Percentiles rank a stretch among this genome's conserved stretches.
phyloP scores from a whole-genome alignment of 2,888 invertebrate genomes.

The Drosophila koepferae region DNA sequence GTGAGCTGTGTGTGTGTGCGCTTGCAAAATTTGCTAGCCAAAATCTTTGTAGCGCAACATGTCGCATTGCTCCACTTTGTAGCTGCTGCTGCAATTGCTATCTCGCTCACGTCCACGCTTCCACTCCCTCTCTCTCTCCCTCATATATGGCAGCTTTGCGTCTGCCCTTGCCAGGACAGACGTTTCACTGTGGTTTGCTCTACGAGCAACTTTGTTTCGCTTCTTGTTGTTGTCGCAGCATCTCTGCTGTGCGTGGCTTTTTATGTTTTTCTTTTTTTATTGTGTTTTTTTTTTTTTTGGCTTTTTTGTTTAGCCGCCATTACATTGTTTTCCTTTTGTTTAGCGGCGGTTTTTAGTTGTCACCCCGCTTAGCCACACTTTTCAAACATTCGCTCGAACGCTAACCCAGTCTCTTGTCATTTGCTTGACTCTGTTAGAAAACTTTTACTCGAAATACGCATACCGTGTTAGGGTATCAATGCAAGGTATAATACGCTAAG shows the following conservation, averaged over 20 bases:
- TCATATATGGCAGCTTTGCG: slow-evolving; percentile 31
- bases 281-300: not conserved
- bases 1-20: slow-evolving; percentile 12
- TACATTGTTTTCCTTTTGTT: slow-evolving; percentile 80
- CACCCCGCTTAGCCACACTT: slow-evolving; percentile 4
- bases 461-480: slow-evolving; percentile 36
- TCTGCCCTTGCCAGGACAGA: slow-evolving; percentile 37
- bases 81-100: slow-evolving; percentile 28
- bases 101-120: not conserved
- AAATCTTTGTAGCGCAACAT: slow-evolving; percentile 75
- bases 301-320: slow-evolving; percentile 58
- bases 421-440: slow-evolving; percentile 36
- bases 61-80: slow-evolving; percentile 79
- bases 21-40: slow-evolving; percentile 27
- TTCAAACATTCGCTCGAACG: not conserved
- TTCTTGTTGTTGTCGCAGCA: slow-evolving; percentile 15
- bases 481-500: slow-evolving; percentile 19
- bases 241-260: slow-evolving; percentile 58
- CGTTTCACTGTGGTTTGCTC: slow-evolving; percentile 21
- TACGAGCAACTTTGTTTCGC: slow-evolving; percentile 32
- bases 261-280: slow-evolving; percentile 32
- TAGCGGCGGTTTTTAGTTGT: slow-evolving; percentile 52
- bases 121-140: not conserved
- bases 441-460: slow-evolving; percentile 53
- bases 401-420: slow-evolving; percentile 9